Evolutionary conservation across 2,113 vertebrate species (phyloP).

Genomic region (Etia nguti): DNA sequence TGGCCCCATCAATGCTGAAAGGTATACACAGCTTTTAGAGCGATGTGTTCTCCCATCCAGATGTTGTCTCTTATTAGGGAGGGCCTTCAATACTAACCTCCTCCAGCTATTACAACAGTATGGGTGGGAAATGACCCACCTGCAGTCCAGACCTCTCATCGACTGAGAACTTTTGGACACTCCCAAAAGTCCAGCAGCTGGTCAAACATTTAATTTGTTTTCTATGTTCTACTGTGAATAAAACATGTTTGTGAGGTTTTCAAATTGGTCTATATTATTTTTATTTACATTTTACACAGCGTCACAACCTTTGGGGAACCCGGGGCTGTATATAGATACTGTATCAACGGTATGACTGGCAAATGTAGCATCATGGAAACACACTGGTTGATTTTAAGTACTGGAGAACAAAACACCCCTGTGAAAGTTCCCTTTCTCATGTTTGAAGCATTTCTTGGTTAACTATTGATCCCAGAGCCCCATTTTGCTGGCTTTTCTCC

Average conservation of each 20-base stretch:
- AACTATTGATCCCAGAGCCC: not conserved
- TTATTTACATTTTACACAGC: not conserved
- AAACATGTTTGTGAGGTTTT: not conserved
- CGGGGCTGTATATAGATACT: fast-evolving
- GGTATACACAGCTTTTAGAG: not conserved
- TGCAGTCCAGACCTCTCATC: not conserved
- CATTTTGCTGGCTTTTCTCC: not conserved
- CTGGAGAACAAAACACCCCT: not conserved
- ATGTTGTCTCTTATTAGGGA: not conserved
- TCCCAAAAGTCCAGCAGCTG: not conserved
- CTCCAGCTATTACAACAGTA: not conserved
- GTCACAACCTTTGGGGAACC: not conserved
- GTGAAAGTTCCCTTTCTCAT: fast-evolving
- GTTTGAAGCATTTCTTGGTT: fast-evolving
- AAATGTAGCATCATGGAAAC: not conserved
- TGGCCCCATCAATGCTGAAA: fast-evolving
- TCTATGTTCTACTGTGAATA: not conserved
- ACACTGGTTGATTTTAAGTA: not conserved
- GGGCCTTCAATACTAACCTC: fast-evolving
- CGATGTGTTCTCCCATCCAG: not conserved
- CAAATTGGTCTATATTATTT: not conserved
- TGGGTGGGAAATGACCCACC: fast-evolving
- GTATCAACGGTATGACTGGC: fast-evolving
- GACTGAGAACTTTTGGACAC: not conserved
- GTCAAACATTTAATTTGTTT: not conserved